Percentiles rank a stretch among this genome's conserved stretches.
These are phyloP conservation scores for Symphodus melops DNA, from an alignment of 2,113 vertebrate genomes.

Conservation along the genomic window DNA sequence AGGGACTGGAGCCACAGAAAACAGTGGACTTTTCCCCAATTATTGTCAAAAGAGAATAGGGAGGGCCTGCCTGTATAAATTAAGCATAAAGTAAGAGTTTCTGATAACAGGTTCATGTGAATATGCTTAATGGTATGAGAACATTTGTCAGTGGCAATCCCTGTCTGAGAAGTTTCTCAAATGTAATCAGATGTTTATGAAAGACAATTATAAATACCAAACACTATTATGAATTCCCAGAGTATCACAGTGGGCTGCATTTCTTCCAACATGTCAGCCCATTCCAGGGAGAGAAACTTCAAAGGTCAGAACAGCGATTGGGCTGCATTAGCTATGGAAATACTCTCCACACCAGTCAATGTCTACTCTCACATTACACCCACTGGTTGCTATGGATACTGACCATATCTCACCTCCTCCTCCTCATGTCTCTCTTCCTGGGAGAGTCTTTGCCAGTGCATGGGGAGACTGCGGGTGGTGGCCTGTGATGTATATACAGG, in stretches of 20 bases:
- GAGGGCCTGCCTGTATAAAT: not conserved
- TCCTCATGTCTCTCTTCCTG: constrained; percentile 30
- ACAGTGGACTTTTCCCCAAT: constrained; percentile 23
- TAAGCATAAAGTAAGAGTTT: constrained; percentile 1
- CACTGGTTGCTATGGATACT: constrained; percentile 64
- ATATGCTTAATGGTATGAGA: not conserved
- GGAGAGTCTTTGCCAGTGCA: constrained; percentile 7
- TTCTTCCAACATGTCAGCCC: not conserved
- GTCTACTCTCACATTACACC: constrained; percentile 24
- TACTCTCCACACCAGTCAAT: constrained; percentile 44
- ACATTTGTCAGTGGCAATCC: not conserved
- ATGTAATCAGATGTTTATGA: not conserved
- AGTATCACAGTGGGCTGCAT: not conserved
- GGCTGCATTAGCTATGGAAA: constrained; percentile 33
- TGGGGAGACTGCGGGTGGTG: constrained; percentile 17
- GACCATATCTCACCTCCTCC: constrained; percentile 33
- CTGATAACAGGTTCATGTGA: constrained; percentile 6
- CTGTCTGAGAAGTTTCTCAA: not conserved
- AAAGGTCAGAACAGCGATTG: constrained; percentile 42
- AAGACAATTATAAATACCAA: not conserved
- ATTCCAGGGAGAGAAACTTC: constrained; percentile 30
- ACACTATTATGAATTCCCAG: constrained; percentile 2
- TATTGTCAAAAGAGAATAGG: constrained; percentile 3
- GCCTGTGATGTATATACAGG: not conserved
- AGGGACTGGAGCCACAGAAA: constrained; percentile 23